Percentiles rank a stretch among this genome's conserved stretches.
Conservation (phyloP, 1,140 invertebrate species). For the Chionoecetes opilio region DNA sequence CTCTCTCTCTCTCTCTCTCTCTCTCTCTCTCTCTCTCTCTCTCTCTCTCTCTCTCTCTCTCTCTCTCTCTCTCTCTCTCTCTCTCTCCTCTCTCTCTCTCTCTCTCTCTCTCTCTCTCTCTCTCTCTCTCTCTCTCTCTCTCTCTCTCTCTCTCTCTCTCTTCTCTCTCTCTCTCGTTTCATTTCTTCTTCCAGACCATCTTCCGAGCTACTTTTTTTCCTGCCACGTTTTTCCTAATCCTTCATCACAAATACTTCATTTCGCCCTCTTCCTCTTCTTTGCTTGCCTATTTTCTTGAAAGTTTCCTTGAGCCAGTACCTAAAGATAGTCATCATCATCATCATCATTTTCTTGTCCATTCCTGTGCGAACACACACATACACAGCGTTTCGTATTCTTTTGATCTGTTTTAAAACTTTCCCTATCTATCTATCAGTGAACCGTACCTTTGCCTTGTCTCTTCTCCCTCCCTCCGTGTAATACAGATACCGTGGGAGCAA, state of each 20-base stretch:
- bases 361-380: too few relatives aligned
- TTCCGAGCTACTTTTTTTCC: not conserved
- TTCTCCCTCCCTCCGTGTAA: too few relatives aligned
- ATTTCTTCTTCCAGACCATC: not conserved
- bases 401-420: too few relatives aligned
- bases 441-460: too few relatives aligned
- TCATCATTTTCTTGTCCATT: not conserved
- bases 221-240: not conserved
- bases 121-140: not conserved
- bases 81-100: too few relatives aligned
- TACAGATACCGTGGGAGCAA: too few relatives aligned
- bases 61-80: not conserved
- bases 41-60: too few relatives aligned
- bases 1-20: too few relatives aligned
- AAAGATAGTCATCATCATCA: not conserved
- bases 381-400: too few relatives aligned
- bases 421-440: too few relatives aligned
- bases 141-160: not conserved
- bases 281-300: not conserved
- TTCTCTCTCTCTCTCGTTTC: not conserved
- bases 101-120: not conserved
- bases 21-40: too few relatives aligned
- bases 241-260: not conserved
- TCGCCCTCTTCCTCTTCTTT: not conserved
- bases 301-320: too few relatives aligned